These are phyloP conservation scores for Micronycteris hirsuta DNA, from an alignment of 2,113 vertebrate genomes.

Conservation along the genomic window DNA sequence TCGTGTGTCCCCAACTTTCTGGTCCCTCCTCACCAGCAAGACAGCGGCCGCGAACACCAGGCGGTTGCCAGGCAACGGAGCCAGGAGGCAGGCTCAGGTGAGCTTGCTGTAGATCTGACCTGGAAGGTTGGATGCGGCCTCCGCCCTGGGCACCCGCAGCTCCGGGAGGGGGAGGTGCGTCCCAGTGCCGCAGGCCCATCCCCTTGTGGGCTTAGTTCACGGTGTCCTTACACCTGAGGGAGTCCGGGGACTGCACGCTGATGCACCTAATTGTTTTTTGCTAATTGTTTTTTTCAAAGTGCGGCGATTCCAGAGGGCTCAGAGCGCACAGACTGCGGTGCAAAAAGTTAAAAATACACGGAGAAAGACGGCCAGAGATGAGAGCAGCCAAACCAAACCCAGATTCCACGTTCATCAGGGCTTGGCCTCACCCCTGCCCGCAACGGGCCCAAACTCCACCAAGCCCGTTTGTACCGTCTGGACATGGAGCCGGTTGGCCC, in stretches of 20 bases:
- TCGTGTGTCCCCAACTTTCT: neutral
- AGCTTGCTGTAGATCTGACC: neutral
- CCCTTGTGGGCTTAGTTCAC: rapidly evolving
- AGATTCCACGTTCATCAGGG: too few relatives aligned
- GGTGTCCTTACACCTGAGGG: neutral
- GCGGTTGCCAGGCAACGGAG: rapidly evolving
- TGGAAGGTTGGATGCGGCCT: rapidly evolving
- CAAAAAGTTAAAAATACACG: neutral
- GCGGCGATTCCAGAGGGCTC: neutral
- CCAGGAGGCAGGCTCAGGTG: too few relatives aligned
- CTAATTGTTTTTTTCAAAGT: neutral
- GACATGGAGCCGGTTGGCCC: neutral
- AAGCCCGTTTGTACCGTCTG: neutral
- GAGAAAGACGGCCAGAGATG: neutral
- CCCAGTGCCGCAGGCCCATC: rapidly evolving
- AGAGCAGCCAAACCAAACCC: neutral
- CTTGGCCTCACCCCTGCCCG: neutral
- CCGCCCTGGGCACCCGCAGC: rapidly evolving
- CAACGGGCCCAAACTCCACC: neutral
- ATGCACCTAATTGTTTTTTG: neutral
- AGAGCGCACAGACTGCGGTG: neutral
- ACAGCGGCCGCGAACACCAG: neutral
- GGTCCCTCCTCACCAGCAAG: neutral
- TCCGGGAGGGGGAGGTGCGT: rapidly evolving
- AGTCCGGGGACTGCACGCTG: neutral